Conservation (phyloP, 2,888 invertebrate genomes). For the Sisyra terminalis region DNA sequence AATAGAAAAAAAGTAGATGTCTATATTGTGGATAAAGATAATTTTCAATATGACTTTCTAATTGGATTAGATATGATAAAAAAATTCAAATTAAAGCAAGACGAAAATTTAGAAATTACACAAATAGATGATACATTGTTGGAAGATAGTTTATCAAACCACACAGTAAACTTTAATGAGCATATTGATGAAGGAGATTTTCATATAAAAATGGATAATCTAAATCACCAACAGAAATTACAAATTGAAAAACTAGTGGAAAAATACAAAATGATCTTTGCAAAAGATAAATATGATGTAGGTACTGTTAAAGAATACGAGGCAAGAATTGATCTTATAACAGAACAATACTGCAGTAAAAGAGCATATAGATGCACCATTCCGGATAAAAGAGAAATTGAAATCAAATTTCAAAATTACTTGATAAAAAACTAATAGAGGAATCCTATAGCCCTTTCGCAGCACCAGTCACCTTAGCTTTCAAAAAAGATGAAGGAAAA, state of each 20-base stretch:
- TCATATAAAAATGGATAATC: not conserved
- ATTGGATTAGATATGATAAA: not conserved
- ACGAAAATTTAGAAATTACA: not conserved
- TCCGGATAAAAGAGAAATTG: constrained; percentile 1
- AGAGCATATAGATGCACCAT: constrained; percentile 2
- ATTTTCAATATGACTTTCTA: not conserved
- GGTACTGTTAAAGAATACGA: constrained; percentile 13
- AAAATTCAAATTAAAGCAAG: not conserved
- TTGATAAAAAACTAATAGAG: constrained; percentile 13
- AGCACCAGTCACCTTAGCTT: constrained; percentile 12
- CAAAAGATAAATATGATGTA: constrained; percentile 14
- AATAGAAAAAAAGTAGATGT: not conserved
- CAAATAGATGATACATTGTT: not conserved
- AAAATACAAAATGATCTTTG: constrained; percentile 12
- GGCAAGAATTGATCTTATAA: constrained; percentile 8
- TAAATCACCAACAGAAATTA: not conserved
- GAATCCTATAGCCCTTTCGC: constrained; percentile 15
- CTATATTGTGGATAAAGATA: not conserved
- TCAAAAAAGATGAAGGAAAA: constrained; percentile 15
- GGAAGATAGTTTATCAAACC: not conserved
- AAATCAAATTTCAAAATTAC: constrained; percentile 12
- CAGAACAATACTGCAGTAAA: constrained; percentile 2
- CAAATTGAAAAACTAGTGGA: constrained; percentile 12
- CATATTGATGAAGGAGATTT: not conserved
- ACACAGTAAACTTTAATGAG: constrained; percentile 1